Evolutionary conservation across 2,888 invertebrate genomes (phyloP).

Genomic region (Drosophila macrospina): DNA sequence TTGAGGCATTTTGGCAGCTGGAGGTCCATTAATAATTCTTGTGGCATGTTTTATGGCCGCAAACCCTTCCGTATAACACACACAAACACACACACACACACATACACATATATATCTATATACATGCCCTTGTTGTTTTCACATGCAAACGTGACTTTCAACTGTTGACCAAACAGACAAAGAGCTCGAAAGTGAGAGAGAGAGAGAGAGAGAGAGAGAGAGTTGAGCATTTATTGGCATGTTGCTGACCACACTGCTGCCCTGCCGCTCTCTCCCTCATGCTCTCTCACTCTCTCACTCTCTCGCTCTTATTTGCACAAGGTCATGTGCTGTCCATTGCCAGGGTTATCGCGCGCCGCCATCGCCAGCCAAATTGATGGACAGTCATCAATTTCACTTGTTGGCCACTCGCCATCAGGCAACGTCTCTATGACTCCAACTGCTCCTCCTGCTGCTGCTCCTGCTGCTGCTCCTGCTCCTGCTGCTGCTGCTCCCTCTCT

Average conservation of each 20-base stretch:
- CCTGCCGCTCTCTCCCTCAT: not conserved
- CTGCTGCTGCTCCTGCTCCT: not conserved
- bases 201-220: not conserved
- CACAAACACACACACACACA: constrained; percentile 3
- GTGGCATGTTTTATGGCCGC: constrained; percentile 76
- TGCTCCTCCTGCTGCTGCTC: not conserved
- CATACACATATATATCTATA: not conserved
- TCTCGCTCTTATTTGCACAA: constrained; percentile 29
- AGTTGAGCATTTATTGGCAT: constrained; percentile 76
- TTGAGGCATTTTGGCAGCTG: constrained; percentile 34
- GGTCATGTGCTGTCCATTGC: constrained; percentile 63
- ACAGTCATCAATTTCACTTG: constrained; percentile 79
- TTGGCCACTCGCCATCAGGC: constrained; percentile 51
- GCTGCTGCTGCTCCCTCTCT: not conserved
- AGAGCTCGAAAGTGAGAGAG: not conserved
- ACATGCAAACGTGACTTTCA: constrained; percentile 78
- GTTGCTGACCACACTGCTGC: constrained; percentile 33
- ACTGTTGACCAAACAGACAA: constrained; percentile 59
- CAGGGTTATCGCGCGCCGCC: constrained; percentile 55
- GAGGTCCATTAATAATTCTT: constrained; percentile 79
- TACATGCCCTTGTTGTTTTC: constrained; percentile 7
- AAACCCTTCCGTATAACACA: constrained; percentile 44
- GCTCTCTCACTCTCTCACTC: not conserved
- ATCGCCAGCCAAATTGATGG: constrained; percentile 75
- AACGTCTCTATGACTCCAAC: not conserved